phyloP scores from a whole-genome alignment of 2,888 invertebrate genomes.

The Xestia c-nigrum region DNA sequence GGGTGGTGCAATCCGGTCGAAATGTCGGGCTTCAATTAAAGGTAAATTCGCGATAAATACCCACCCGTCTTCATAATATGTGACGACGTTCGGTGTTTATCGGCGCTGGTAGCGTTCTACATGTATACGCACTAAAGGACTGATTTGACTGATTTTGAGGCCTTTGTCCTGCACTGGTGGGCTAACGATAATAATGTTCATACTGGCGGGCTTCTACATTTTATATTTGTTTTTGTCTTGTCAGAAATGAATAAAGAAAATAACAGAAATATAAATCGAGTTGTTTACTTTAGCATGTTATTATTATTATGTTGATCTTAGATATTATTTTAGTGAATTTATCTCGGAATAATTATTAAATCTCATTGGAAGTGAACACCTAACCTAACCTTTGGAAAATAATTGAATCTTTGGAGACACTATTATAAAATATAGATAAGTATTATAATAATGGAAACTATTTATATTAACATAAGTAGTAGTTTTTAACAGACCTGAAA shows the following conservation, averaged over 20 bases:
- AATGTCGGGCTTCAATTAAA: too few relatives aligned
- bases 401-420: neutral
- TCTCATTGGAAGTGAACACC: constrained; percentile 21
- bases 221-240: neutral
- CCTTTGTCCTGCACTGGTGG: neutral
- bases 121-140: neutral
- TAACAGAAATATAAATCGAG: neutral
- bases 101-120: too few relatives aligned
- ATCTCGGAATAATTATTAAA: neutral
- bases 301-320: neutral
- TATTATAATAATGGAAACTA: too few relatives aligned
- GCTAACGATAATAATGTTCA: neutral
- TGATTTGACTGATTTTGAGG: neutral
- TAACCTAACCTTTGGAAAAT: neutral
- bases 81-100: too few relatives aligned
- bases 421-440: neutral
- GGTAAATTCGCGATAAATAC: too few relatives aligned
- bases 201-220: neutral
- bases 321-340: constrained; percentile 4
- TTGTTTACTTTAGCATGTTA: neutral
- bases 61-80: too few relatives aligned
- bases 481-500: neutral
- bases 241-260: neutral
- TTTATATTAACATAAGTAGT: neutral
- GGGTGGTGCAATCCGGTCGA: too few relatives aligned